Evolutionary conservation across 2,797 vertebrate species (phyloP), one percentile per base, ranked within the genome.

Genomic region (Nyctibius grandis): DNA sequence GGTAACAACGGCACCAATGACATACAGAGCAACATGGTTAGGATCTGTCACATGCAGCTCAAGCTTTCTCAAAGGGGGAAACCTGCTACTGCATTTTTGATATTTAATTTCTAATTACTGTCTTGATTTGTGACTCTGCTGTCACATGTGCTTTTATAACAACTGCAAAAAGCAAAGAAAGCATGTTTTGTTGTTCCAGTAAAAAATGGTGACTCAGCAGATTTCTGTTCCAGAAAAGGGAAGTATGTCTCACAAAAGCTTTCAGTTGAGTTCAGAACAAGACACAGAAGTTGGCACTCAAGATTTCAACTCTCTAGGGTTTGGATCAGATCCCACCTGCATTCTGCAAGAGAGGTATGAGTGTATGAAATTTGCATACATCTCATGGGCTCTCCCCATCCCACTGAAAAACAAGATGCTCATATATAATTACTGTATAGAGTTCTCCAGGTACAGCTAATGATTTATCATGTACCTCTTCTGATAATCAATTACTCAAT

Each of bases 1-100:
- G 2, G 0, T 17, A n/a, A 13, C 18, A 40, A 36, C 1, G 1
- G n/a, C 22, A 42, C 5, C 29, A 51, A 5, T 5, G 48, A 47
- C 34, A 51, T 1, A 51, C 5, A 47, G 36, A 60, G 18, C 36
- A 38, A 26, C 4, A n/a, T 6, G 4, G 72, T 16, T 1, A 33
- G 53, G 23, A 13, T 40, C 53, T 76, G 11, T n/a, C 70, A 76
- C 14, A 16, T 9, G 3, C 20, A 68, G 47, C 26, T 73, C 44
- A 47, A 59, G 36, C 22, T 53, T 78, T 63, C 38, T 73, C 28
- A 42, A 53, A 76, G 31, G 9, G 14, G 3, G 4, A 57, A 86
- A 48, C 10, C 34, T 61, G 18, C 28, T 26, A 38, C 8, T 36
- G 10, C 4, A 9, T 40, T 44, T 54, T 47, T 89, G 45, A 57